Percentiles rank a stretch among this genome's conserved stretches.
Evolutionary conservation across 2,888 invertebrate genomes (phyloP).

Genomic region (Iselma pallidipennis): DNA sequence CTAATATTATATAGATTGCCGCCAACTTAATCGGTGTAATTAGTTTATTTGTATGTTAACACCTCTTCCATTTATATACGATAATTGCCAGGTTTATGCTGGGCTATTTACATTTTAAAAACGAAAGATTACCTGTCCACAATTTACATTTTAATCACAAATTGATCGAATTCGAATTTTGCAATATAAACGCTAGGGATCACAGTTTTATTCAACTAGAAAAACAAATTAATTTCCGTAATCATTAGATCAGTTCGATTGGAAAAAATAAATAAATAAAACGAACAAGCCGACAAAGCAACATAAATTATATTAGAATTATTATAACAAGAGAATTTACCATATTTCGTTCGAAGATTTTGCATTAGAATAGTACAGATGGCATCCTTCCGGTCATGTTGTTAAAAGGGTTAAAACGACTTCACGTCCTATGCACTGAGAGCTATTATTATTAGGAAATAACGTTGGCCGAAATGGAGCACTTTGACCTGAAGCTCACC

Average conservation of each 20-base stretch:
- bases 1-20: conserved; percentile 2
- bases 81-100: neutral
- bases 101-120: conserved; percentile 14
- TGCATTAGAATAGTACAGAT: conserved; percentile 10
- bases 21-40: conserved; percentile 15
- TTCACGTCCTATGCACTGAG: conserved; percentile 23
- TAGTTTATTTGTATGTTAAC: conserved; percentile 13
- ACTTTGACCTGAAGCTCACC: conserved; percentile 22
- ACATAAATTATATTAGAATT: conserved; percentile 6
- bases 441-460: conserved; percentile 26
- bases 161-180: conserved; percentile 1
- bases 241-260: conserved; percentile 2
- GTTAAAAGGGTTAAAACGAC: conserved; percentile 23
- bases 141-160: conserved; percentile 18
- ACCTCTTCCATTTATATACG: conserved; percentile 7
- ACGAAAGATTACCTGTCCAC: conserved; percentile 17
- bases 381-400: conserved; percentile 15
- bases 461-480: conserved; percentile 27
- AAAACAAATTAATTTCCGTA: conserved; percentile 18
- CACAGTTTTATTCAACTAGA: no score
- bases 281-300: conserved; percentile 9
- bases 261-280: conserved; percentile 15
- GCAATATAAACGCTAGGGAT: neutral
- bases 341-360: conserved; percentile 4
- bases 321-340: conserved; percentile 3